Evolutionary conservation across 2,113 vertebrate genomes (phyloP).

Genomic region (Propithecus coquereli): DNA sequence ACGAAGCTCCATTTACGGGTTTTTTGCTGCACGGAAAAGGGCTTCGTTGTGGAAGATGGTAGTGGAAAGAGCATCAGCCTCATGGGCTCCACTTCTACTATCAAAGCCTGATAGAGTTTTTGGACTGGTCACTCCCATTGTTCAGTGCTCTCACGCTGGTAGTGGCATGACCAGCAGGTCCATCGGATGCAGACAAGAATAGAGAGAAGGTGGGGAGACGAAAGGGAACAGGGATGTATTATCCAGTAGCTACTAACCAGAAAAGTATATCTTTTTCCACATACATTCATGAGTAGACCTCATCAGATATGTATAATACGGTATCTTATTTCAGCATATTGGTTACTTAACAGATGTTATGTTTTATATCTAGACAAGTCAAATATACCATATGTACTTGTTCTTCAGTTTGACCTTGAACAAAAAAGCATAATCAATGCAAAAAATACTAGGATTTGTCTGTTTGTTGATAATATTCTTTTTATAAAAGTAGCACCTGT

Average conservation of each 20-base stretch:
- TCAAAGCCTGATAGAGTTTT: neutral
- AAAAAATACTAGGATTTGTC: neutral
- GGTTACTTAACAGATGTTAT: neutral
- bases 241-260: neutral
- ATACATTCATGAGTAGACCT: fast-evolving
- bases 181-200: neutral
- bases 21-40: fast-evolving
- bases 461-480: neutral
- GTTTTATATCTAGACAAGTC: neutral
- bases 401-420: neutral
- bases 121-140: neutral
- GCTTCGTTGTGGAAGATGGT: too few relatives aligned
- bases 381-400: neutral
- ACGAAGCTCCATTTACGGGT: neutral
- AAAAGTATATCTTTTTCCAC: neutral
- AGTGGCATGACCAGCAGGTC: fast-evolving
- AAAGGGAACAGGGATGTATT: neutral
- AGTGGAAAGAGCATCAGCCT: neutral
- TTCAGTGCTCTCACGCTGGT: neutral
- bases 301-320: fast-evolving
- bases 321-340: neutral
- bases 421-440: neutral
- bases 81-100: fast-evolving
- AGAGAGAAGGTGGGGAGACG: neutral
- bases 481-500: neutral